A percentile compares a stretch with the other conserved stretches of the same genome.
phyloP scores from a whole-genome alignment of 2,888 invertebrate species.

The Synergus gifuensis region DNA sequence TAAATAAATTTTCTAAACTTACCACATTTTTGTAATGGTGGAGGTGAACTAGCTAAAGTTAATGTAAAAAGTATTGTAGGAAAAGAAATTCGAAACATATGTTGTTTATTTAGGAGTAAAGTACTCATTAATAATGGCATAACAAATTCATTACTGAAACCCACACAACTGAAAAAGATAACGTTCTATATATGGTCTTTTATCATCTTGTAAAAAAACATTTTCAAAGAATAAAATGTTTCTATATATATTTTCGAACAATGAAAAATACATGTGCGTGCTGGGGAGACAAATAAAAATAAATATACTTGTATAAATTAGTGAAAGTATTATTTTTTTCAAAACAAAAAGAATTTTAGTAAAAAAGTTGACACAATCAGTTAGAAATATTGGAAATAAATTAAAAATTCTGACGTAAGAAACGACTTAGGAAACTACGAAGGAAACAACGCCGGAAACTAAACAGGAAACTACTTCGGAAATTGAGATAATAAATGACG shows the following conservation, averaged over 20 bases:
- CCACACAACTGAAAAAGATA: background rate
- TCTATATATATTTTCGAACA: background rate
- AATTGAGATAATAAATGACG: no score
- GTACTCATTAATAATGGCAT: background rate
- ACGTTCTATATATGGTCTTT: background rate
- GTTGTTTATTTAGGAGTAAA: constrained; percentile 3
- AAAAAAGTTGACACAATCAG: no score
- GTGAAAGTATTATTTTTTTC: no score
- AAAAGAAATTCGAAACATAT: constrained; percentile 4
- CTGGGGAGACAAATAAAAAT: no score
- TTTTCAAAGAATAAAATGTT: constrained; percentile 51
- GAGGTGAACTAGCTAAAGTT: background rate
- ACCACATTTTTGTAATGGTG: background rate
- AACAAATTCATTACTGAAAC: background rate
- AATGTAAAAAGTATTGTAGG: background rate
- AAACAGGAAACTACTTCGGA: no score
- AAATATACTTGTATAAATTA: no score
- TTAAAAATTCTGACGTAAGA: no score
- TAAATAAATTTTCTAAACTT: background rate
- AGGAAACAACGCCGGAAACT: no score
- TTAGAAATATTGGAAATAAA: no score
- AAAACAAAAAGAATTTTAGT: no score
- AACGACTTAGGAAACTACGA: no score
- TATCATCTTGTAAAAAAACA: constrained; percentile 51
- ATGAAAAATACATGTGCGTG: background rate